phyloP scores from a whole-genome alignment of 2,113 vertebrate genomes.

The Mohoua ochrocephala region DNA sequence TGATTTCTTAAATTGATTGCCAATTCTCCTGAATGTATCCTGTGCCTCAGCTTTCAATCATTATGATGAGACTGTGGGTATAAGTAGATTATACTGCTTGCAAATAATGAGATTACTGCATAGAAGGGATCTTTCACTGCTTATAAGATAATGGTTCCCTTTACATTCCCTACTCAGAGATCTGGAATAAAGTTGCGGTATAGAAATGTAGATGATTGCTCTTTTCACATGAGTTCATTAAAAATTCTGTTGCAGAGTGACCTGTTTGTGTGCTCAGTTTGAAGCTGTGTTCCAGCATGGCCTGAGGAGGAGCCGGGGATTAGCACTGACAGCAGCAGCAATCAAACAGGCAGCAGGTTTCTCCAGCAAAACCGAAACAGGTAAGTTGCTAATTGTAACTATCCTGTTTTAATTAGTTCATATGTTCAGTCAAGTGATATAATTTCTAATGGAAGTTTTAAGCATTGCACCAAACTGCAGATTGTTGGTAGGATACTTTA shows the following conservation, averaged over 20 bases:
- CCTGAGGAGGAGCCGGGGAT: slow-evolving; percentile 86
- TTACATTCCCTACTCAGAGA: not conserved
- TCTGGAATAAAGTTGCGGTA: not conserved
- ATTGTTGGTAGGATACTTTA: not conserved
- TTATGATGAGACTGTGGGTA: not conserved
- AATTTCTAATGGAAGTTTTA: not conserved
- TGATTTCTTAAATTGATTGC: not conserved
- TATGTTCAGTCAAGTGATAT: not conserved
- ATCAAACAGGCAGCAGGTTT: slow-evolving; percentile 95
- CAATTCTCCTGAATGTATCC: not conserved
- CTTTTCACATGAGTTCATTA: not conserved
- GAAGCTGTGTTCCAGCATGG: slow-evolving; percentile 94
- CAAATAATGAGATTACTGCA: not conserved
- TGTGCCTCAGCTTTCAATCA: not conserved
- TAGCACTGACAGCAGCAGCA: slow-evolving; percentile 92
- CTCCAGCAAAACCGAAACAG: slow-evolving; percentile 89
- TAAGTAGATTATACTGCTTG: not conserved
- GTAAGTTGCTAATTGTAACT: slow-evolving; percentile 44
- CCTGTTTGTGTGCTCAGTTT: slow-evolving; percentile 96
- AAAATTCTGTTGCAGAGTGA: slow-evolving; percentile 81
- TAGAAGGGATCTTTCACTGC: not conserved
- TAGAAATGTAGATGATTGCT: not conserved
- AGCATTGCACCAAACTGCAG: not conserved
- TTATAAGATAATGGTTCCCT: not conserved
- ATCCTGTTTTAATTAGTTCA: not conserved